Percentiles rank a stretch among this genome's conserved stretches.
These are phyloP conservation scores for Glaucidium brasilianum DNA, from an alignment of 2,113 vertebrate genomes.

Conservation along the genomic window DNA sequence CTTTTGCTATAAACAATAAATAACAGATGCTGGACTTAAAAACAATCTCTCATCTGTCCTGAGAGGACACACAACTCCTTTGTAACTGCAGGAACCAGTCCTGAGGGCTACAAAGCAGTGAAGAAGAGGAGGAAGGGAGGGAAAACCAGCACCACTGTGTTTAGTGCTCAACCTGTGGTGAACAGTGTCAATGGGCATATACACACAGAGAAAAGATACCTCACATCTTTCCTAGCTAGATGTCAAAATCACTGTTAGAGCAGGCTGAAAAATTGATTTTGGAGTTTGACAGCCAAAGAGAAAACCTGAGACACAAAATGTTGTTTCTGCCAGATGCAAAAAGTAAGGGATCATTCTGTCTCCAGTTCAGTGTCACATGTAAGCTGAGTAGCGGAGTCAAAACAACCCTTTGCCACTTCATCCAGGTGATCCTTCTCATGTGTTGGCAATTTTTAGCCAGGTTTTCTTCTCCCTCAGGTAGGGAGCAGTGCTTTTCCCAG, in stretches of 20 bases:
- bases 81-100: neutral
- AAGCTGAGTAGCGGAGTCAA: neutral
- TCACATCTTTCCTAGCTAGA: neutral
- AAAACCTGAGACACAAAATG: neutral
- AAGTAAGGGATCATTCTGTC: neutral
- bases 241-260: neutral
- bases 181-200: neutral
- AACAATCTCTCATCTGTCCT: neutral
- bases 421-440: neutral
- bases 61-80: neutral
- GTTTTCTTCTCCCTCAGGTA: neutral
- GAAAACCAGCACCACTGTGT: neutral
- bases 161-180: neutral
- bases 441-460: neutral
- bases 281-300: neutral
- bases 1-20: neutral
- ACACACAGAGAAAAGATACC: neutral
- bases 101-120: neutral
- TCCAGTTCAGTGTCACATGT: neutral
- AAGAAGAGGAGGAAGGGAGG: neutral
- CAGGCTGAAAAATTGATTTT: neutral
- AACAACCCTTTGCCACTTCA: neutral
- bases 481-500: neutral
- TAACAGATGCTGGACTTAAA: neutral
- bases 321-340: neutral